Conservation (phyloP, 1,140 invertebrate genomes). For the Leptinotarsa texana region DNA sequence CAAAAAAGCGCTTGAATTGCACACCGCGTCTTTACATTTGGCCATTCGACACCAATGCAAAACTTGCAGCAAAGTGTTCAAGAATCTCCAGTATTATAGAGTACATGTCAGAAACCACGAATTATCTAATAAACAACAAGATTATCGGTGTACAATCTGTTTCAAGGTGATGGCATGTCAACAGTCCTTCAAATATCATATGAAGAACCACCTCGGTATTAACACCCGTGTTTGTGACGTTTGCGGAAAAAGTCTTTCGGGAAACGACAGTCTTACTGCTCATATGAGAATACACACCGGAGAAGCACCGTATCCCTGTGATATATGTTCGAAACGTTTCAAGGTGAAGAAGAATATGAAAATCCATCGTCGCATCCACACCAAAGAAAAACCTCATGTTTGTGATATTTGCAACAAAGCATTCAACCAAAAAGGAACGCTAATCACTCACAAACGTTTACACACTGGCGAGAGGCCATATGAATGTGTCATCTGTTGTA, state of each 20-base stretch:
- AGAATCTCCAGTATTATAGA: conserved; percentile 2
- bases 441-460: conserved; percentile 29
- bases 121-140: not conserved
- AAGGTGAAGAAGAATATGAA: conserved; percentile 48
- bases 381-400: conserved; percentile 23
- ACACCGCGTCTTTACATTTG: not conserved
- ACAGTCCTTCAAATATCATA: not conserved
- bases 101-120: not conserved
- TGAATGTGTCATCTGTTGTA: conserved; percentile 44
- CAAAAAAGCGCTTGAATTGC: not conserved
- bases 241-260: conserved; percentile 45
- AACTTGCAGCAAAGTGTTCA: not conserved
- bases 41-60: not conserved
- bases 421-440: conserved; percentile 36
- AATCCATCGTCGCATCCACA: conserved; percentile 44
- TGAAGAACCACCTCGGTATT: conserved; percentile 4
- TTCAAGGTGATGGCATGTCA: not conserved
- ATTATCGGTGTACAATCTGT: not conserved
- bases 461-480: conserved; percentile 29
- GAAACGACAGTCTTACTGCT: conserved; percentile 31
- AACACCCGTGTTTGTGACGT: conserved; percentile 29
- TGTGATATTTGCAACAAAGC: conserved; percentile 29
- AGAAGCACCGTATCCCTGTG: conserved; percentile 48
- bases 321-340: conserved; percentile 48
- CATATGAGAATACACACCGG: conserved; percentile 52